phyloP scores from a whole-genome alignment of 2,888 invertebrate species.

The Drosophila kokeensis region DNA sequence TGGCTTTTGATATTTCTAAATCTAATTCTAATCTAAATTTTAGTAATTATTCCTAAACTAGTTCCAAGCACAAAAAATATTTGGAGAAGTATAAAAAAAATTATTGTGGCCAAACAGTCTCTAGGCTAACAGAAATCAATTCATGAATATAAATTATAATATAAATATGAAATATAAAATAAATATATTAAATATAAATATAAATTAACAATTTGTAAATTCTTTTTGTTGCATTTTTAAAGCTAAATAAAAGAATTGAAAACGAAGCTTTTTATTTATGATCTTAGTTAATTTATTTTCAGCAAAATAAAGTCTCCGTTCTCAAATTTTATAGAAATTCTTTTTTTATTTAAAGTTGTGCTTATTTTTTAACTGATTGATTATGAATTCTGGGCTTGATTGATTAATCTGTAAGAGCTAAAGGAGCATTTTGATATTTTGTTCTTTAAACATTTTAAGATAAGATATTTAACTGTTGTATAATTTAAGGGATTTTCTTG shows the following conservation, averaged over 20 bases:
- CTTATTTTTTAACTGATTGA: neutral
- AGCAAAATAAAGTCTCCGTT: neutral
- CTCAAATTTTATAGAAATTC: fast-evolving
- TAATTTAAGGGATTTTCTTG: too few relatives aligned
- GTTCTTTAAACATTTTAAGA: neutral
- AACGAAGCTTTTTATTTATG: neutral
- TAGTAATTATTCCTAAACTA: neutral
- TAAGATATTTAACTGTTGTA: neutral
- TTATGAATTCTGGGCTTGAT: fast-evolving
- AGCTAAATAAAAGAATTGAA: neutral
- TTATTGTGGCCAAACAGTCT: too few relatives aligned
- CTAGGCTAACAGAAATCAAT: fast-evolving
- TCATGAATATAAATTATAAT: neutral
- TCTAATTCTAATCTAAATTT: too few relatives aligned
- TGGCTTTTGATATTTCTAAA: fast-evolving
- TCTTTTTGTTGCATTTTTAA: fast-evolving
- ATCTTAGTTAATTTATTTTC: neutral
- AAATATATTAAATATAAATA: neutral
- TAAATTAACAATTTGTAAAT: neutral
- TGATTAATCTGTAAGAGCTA: fast-evolving
- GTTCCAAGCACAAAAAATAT: neutral
- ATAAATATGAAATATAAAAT: too few relatives aligned
- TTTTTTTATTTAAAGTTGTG: neutral
- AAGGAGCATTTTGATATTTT: fast-evolving
- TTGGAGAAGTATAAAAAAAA: neutral